Conservation (phyloP, 2,888 invertebrate species). For the Leucoptera coffeella region DNA sequence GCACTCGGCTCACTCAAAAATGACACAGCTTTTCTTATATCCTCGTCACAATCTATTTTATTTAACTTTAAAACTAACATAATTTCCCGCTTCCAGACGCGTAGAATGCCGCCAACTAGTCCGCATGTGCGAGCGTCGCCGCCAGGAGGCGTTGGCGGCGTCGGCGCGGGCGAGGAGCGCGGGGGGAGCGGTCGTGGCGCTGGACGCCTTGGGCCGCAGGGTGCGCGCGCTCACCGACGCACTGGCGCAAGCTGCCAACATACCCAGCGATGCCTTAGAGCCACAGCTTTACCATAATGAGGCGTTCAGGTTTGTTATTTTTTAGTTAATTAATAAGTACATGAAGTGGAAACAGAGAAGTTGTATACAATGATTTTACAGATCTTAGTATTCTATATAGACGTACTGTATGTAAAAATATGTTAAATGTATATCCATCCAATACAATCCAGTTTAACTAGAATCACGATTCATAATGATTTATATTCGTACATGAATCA, state of each 20-base stretch:
- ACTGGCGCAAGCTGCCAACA: conserved; percentile 64
- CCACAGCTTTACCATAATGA: conserved; percentile 77
- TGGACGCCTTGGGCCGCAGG: conserved; percentile 59
- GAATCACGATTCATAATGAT: no score
- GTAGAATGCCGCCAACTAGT: conserved; percentile 76
- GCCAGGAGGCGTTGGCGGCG: conserved; percentile 50
- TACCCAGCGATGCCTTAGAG: conserved; percentile 70
- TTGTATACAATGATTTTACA: no score
- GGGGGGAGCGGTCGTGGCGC: conserved; percentile 44
- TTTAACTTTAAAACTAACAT: no score
- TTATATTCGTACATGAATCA: no score
- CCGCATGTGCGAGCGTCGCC: conserved; percentile 73
- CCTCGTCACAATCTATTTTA: no score
- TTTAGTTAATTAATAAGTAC: background rate
- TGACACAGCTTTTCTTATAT: no score
- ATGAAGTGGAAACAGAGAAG: conserved; percentile 7
- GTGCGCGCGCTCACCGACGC: conserved; percentile 67
- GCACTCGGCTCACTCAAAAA: no score
- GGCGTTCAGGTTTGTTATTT: conserved; percentile 61
- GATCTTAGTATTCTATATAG: no score
- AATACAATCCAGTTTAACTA: no score
- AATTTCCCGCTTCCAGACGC: no score
- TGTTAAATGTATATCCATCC: no score
- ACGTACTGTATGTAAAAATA: no score
- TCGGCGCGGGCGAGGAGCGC: conserved; percentile 53